These are phyloP conservation scores for Grantiella picta DNA, from an alignment of 2,113 vertebrate species.

Conservation along the genomic window DNA sequence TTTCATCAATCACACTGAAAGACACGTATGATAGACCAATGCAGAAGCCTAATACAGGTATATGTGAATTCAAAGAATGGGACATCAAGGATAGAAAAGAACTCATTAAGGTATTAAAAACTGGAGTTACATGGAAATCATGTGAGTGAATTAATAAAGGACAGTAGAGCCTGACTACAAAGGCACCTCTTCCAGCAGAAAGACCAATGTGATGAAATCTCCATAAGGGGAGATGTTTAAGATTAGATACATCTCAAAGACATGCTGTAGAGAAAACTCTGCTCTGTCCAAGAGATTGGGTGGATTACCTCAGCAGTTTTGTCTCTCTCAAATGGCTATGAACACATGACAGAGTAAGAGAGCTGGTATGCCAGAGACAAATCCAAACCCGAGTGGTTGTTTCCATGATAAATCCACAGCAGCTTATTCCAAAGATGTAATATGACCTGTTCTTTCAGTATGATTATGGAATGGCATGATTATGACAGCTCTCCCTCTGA, in stretches of 20 bases:
- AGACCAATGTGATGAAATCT: background rate
- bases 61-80: background rate
- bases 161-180: background rate
- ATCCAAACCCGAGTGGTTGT: background rate
- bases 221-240: background rate
- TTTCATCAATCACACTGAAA: background rate
- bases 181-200: background rate
- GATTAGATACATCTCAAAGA: background rate
- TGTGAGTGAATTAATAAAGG: background rate
- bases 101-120: background rate
- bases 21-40: background rate
- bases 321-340: background rate
- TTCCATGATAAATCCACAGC: background rate
- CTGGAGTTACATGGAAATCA: background rate
- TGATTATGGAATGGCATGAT: background rate
- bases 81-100: background rate
- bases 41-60: background rate
- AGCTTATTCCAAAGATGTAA: background rate
- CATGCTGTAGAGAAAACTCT: background rate
- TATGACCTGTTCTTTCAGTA: background rate
- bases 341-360: background rate
- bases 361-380: background rate
- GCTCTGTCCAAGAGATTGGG: background rate
- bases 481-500: background rate
- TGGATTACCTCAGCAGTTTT: background rate